Evolutionary conservation across 2,888 invertebrate genomes (phyloP).

Genomic region (Alviniconcha strummeri): DNA sequence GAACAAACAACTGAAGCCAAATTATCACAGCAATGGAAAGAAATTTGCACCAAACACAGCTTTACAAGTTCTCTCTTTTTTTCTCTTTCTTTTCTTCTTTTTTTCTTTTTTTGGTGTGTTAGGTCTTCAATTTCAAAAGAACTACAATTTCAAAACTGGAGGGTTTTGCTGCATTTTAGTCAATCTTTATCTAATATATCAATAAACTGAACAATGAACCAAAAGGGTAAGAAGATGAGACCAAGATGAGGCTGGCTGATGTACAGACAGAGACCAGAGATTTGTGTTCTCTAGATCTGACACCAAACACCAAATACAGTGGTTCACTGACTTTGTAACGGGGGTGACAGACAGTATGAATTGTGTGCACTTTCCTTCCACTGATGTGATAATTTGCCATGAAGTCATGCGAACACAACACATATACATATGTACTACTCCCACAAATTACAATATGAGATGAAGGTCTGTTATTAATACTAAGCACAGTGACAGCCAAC

Average conservation of each 20-base stretch:
- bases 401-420: constrained; percentile 21
- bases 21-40: constrained; percentile 35
- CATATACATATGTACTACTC: no score
- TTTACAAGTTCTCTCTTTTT: background rate
- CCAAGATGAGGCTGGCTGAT: background rate
- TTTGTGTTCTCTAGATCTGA: background rate
- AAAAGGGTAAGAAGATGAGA: constrained; percentile 12
- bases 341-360: constrained; percentile 19
- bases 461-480: background rate
- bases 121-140: background rate
- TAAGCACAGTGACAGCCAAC: background rate
- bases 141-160: background rate
- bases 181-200: constrained; percentile 3
- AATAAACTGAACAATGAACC: background rate
- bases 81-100: background rate
- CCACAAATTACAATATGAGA: background rate
- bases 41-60: constrained; percentile 13
- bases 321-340: background rate
- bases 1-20: constrained; percentile 9
- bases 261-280: background rate
- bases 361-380: constrained; percentile 28
- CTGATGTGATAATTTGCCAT: constrained; percentile 30
- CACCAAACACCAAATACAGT: constrained; percentile 14
- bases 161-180: constrained; percentile 36
- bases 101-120: background rate